Evolutionary conservation across 2,888 invertebrate species (phyloP), one percentile per base, ranked within the genome.

Genomic region (Mythimna lalbum): DNA sequence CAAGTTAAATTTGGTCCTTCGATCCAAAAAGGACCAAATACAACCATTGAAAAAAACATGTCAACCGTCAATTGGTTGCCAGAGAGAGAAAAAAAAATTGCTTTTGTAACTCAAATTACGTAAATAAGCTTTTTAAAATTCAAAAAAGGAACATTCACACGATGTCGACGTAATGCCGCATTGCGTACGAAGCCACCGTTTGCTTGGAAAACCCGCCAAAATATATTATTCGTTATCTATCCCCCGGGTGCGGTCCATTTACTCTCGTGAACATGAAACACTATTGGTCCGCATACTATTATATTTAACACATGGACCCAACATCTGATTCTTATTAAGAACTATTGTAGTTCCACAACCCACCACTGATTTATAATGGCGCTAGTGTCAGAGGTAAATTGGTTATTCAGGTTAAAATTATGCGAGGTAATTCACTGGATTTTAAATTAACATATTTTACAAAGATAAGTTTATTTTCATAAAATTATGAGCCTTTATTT

Each of bases 141-240:
- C 84, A 82, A 85, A 83, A 84, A 83, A 79, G 63, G 74, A 81
- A 76, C 77, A 71, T 82, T 77, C 85, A 83, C 77, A 83, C 77
- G 67, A 76, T 76, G 73, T 72, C 60, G 69, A 68, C 70, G 63
- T 81, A 74, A 83, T 85, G 63, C 85, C 85, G 85, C 85, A 85
- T 75, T 84, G 85, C 85, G 86, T 84, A 85, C 78, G 76, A 80
- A 76, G 78, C 81, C 76, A 76, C 82, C 81, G 80, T 82, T 88
- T 90, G 85, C 88, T 89, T 89, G 89, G 90, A 90, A 90, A 92
- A 91, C 88, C 89, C 91, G 88, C 86, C 90, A 89, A 93, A 94
- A 93, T 94, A 93, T 92, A 93, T 94, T 94, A 93, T 91, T 89
- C 91, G 90, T 91, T 93, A 94, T 94, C 93, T 92, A 87, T 85